Percentiles rank a stretch among this genome's conserved stretches.
Conservation (phyloP, 1,140 invertebrate genomes). For the Lucilia sericata region DNA sequence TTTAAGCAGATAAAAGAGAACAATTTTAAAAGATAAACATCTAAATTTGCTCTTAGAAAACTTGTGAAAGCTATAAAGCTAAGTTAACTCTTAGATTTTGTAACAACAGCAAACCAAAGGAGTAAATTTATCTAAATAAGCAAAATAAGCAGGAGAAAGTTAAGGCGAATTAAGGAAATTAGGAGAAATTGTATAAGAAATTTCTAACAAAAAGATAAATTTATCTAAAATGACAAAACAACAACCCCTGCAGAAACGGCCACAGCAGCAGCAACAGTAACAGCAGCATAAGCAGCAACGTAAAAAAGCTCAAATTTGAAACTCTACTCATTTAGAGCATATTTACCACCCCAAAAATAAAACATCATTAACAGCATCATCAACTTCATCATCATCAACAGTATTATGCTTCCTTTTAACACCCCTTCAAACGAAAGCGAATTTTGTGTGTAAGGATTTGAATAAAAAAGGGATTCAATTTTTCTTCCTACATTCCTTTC, state of each 20-base stretch:
- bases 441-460: conserved; percentile 22
- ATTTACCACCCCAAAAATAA: not conserved
- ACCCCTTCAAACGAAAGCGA: conserved; percentile 40
- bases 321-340: not conserved
- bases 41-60: not conserved
- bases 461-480: not conserved
- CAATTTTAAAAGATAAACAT: not conserved
- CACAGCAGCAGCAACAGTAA: no score
- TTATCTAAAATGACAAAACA: not conserved
- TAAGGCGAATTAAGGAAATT: not conserved
- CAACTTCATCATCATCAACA: not conserved
- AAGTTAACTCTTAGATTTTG: not conserved
- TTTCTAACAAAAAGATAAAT: not conserved
- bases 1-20: not conserved
- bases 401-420: not conserved
- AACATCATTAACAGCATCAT: not conserved
- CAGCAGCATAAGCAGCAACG: not conserved
- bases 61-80: not conserved
- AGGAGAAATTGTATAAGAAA: conserved; percentile 23
- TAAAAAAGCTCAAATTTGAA: not conserved
- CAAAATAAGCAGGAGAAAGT: not conserved
- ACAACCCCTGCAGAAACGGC: no score
- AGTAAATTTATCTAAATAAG: not conserved
- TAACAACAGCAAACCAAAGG: not conserved
- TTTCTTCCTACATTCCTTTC: not conserved